Evolutionary conservation across 2,113 vertebrate genomes (phyloP), one percentile per base, ranked within the genome.

Genomic region (Chitala chitala): DNA sequence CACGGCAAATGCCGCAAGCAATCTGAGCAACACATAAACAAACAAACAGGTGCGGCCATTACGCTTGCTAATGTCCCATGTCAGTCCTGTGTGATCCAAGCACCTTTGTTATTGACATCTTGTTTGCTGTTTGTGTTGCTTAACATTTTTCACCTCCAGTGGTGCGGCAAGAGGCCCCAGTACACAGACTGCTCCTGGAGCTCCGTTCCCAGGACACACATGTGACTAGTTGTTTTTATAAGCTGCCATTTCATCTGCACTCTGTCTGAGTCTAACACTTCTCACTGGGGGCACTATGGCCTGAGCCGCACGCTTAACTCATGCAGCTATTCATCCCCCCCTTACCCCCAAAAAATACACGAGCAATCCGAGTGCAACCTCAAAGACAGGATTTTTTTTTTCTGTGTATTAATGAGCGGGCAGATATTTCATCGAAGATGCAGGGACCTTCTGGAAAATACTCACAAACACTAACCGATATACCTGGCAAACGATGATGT

Each of bases 1-100:
- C 81, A 82, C 82, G 82, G 77, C 78, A 82, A 77, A 77, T 72
- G 83, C 88, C 87, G 87, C 85, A 80, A 31, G 73, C 80, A 76
- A 79, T 90, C 87, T n/a, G 89, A 85, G 86, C 89, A 84, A 84
- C 86, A 83, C 15, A 84, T 77, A 80, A 77, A 79, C 86, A 87
- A 81, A 86, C 82, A 88, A 87, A 63, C 33, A 63, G 86, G 89
- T 87, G 83, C 84, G 85, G 80, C 87, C 87, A 89, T 89, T 88
- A 87, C 88, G 86, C 84, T 86, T 79, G 77, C 83, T 89, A 88
- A 89, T 89, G 84, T 84, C 78, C 81, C 73, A 77, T 85, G 83
- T 87, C 82, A 83, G 83, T 86, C 78, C 76, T 84, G 85, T 85
- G 82, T 80, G 80, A 85, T 83, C 26, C 38, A 38, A 36, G 8